Evolutionary conservation across 2,888 invertebrate species (phyloP).

Genomic region (Baccha elongata): DNA sequence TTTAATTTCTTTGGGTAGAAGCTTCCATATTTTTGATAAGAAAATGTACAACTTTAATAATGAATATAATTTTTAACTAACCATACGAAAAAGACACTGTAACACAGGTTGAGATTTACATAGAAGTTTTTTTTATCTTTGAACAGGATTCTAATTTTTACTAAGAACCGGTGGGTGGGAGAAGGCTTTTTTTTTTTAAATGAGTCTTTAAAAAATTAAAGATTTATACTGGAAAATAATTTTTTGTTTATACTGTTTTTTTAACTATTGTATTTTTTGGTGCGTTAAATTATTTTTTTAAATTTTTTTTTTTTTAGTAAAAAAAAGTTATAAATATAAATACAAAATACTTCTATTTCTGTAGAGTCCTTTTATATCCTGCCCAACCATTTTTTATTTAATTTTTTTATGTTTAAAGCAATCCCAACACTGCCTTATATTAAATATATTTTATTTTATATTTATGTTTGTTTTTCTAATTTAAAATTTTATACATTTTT

Average conservation of each 20-base stretch:
- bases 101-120: conserved; percentile 65
- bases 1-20: conserved; percentile 65
- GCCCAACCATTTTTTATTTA: conserved; percentile 1
- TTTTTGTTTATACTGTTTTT: conserved; percentile 14
- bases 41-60: conserved; percentile 65
- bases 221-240: conserved; percentile 33
- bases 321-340: conserved; percentile 47
- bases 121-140: background rate
- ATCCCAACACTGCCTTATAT: conserved; percentile 67
- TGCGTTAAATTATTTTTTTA: conserved; percentile 27
- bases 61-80: conserved; percentile 66
- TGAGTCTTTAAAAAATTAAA: conserved; percentile 21
- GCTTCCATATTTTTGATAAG: conserved; percentile 61
- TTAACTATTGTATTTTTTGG: conserved; percentile 52
- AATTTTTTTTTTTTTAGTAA: conserved; percentile 8
- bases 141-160: conserved; percentile 22
- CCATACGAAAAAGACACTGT: conserved; percentile 74
- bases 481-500: conserved; percentile 62
- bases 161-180: conserved; percentile 70
- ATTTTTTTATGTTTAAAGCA: background rate
- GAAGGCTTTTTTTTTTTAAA: conserved; percentile 46
- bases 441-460: conserved; percentile 61
- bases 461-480: conserved; percentile 25
- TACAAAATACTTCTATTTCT: conserved; percentile 67
- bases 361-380: conserved; percentile 48